These are phyloP conservation scores for Halcyon chelicuti DNA, from an alignment of 2,797 vertebrate species.

Conservation along the genomic window DNA sequence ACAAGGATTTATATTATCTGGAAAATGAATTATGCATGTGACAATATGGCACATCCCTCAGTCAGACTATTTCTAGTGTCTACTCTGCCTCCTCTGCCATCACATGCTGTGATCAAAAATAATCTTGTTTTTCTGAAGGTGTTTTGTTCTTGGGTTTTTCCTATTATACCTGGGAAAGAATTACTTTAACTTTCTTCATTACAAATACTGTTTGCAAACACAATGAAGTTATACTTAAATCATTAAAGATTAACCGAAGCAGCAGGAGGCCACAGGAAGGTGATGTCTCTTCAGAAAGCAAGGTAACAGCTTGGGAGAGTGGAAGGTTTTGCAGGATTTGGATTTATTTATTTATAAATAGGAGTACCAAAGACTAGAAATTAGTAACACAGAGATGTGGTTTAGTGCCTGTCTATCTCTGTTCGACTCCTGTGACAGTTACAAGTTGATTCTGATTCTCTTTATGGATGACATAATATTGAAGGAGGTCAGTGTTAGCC, in stretches of 20 bases:
- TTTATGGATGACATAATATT: not conserved
- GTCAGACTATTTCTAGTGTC: not conserved
- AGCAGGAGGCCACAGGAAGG: not conserved
- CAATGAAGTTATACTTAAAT: not conserved
- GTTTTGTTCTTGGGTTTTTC: not conserved
- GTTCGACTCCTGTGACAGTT: not conserved
- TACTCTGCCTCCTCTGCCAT: not conserved
- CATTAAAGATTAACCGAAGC: not conserved
- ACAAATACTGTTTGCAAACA: not conserved
- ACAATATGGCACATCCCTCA: not conserved
- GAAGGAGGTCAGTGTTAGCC: not conserved
- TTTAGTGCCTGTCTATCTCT: not conserved
- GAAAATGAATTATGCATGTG: slow-evolving; percentile 44
- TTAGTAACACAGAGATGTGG: not conserved
- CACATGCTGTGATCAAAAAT: slow-evolving; percentile 16
- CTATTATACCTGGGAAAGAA: not conserved
- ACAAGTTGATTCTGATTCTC: not conserved
- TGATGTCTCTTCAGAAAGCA: not conserved
- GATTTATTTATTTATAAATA: not conserved
- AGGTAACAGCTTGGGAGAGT: not conserved
- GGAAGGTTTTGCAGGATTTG: not conserved
- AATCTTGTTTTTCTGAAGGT: not conserved
- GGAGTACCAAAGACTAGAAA: not conserved
- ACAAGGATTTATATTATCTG: not conserved
- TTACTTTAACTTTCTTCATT: slow-evolving; percentile 4